Evolutionary conservation across 2,888 invertebrate genomes (phyloP), one percentile per base, ranked within the genome.

Genomic region (Mythimna lalbum): DNA sequence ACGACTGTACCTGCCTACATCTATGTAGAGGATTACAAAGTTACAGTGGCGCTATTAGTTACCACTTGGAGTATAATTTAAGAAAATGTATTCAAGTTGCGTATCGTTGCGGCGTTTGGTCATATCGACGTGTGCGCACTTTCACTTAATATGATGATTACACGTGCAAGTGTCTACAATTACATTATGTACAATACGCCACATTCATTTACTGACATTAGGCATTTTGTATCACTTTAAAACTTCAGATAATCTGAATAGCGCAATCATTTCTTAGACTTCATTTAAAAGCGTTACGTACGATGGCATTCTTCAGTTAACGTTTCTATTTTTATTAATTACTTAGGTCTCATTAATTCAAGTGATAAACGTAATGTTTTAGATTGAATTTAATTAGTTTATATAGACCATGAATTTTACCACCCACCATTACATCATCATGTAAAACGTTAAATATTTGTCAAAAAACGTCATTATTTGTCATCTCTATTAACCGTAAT

Each of bases 31-130:
- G 56, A 68, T 67, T 63, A 66, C 63, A 70, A 69, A 55, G 27
- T 33, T 49, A 59, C 63, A 49, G 43, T 61, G 55, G 50, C 55
- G 33, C 50, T 69, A 73, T 73, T 64, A 65, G 63, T 68, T 76
- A 59, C 60, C 65, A 62, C 56, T 72, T 59, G 27, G 43, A 73
- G 21, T 76, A 52, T 57, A 65, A 80, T 77, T 74, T 82, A 70
- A 81, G 72, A 82, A 82, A 85, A 79, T 80, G 69, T 84, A 89
- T 87, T 83, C 86, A 82, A 73, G 73, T 74, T 82, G 87, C 83
- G 86, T 88, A 86, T 78, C 73, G 81, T 82, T 83, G 83, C 78
- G 78, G 87, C 80, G 87, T 91, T 91, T 87, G 86, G 88, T 88
- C 88, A 90, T 89, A 89, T 86, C 79, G 85, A 85, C 57, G 73